Evolutionary conservation across 2,797 vertebrate species (phyloP), one percentile per base, ranked within the genome.

Genomic region (Coranthus polyacanthus): DNA sequence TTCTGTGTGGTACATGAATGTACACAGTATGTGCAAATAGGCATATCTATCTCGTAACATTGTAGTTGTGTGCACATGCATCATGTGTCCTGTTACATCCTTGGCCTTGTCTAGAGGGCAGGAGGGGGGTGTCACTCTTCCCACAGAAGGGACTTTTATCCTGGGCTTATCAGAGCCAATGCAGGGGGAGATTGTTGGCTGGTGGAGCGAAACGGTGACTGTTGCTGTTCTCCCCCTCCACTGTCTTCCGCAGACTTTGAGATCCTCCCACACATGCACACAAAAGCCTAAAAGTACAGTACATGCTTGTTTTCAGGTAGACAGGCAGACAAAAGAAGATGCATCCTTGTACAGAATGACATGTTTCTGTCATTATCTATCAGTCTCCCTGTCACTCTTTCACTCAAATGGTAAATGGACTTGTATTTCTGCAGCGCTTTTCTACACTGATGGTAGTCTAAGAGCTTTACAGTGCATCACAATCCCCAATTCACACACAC

Each of bases 111-210:
- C 47, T 75, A 42, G 22, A 50, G 4, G 44, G 49, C 21, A 42
- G 50, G 60, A 34, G 57, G 18, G 17, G 37, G 47, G 77, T 73
- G 72, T 81, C 64, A 67, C 52, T 63, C 52, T 60, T 75, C 79
- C 79, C 87, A 82, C 80, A 78, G 62, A 83, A 73, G 77, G 72
- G 63, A 78, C 83, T 91, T 91, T 90, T 69, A 91, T 86, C 86
- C 77, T 69, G 79, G 75, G 72, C 85, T 92, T 92, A 92, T 91
- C 91, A 82, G 84, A 85, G 87, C 78, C 85, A 76, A 72, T 73
- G 26, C 88, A 89, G 89, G 81, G 83, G 88, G 84, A 69, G 72
- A 86, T 86, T 58, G 76, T 78, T 89, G 83, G 87, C 90, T 49
- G 54, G 55, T 79, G 71, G 69, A 84, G 88, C 68, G 62, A 82